These are phyloP conservation scores for Aphelinus atriplicis DNA, from an alignment of 1,140 invertebrate species.

Conservation along the genomic window DNA sequence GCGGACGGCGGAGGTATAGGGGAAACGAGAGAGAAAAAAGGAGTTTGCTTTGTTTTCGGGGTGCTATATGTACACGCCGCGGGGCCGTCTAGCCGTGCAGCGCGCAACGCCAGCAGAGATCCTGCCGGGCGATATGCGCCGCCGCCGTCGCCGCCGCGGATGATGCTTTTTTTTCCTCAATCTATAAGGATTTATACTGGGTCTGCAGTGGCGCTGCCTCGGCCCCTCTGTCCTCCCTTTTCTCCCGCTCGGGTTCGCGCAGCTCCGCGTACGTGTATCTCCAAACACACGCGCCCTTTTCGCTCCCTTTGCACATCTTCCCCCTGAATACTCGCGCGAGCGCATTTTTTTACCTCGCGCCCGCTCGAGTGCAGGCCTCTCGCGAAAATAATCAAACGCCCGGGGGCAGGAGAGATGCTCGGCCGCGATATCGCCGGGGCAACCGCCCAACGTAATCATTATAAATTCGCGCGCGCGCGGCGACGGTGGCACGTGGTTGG, in stretches of 20 bases:
- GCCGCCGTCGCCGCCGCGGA: not conserved
- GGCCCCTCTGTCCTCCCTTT: not conserved
- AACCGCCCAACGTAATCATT: not conserved
- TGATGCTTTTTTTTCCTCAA: conserved; percentile 19
- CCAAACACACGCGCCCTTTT: not conserved
- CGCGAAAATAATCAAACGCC: too few relatives aligned
- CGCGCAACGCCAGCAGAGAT: conserved; percentile 21
- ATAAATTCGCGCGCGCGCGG: not conserved
- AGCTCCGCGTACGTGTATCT: too few relatives aligned
- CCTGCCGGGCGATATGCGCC: not conserved
- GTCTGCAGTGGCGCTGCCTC: not conserved
- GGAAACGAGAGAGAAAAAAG: too few relatives aligned
- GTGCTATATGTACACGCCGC: too few relatives aligned
- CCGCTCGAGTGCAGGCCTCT: too few relatives aligned
- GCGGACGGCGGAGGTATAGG: too few relatives aligned
- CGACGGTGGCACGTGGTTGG: not conserved
- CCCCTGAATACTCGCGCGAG: too few relatives aligned
- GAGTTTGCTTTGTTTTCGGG: too few relatives aligned
- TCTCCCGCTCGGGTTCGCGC: not conserved
- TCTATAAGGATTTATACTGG: conserved; percentile 31
- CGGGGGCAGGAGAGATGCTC: too few relatives aligned
- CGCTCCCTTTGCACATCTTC: not conserved
- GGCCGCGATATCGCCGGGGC: too few relatives aligned
- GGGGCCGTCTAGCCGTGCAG: too few relatives aligned
- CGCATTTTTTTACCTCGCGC: too few relatives aligned